Evolutionary conservation across 2,113 vertebrate species (phyloP), one percentile per base, ranked within the genome.

Genomic region (Cygnus buccinator): DNA sequence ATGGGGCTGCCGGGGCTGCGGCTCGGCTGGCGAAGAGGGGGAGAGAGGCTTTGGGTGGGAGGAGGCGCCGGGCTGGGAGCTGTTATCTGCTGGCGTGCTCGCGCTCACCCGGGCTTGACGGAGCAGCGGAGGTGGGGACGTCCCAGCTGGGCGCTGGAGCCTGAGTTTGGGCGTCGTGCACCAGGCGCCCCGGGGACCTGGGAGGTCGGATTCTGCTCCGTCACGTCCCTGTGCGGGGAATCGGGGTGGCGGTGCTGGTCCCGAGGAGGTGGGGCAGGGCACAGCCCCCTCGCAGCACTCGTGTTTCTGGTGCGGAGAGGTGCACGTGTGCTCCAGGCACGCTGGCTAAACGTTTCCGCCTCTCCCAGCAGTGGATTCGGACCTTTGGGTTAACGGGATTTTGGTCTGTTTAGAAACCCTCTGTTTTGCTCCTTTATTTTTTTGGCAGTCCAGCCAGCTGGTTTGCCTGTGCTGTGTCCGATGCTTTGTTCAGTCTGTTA

Each of bases 1-100:
- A 97, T 97, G 71, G 95, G 73, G 66, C 87, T 91, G 77, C 79
- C 5, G 14, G 63, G 80, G n/a, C 78, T 95, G 77, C 70, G 80
- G 57, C 89, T 95, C 14, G 46, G 55, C 19, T 82, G n/a, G 66
- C 4, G 9, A 89, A 39, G 52, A 48, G 76, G 54, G 41, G 18
- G 44, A 90, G 89, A 84, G 48, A 29, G 43, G 2, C 68, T 87
- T 89, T 57, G 25, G 3, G 35, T 37, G 23, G 67, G 70, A 90
- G n/a, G 35, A 72, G 44, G 39, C 0, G 0, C 31, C 70, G 3
- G 39, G 48, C 33, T 79, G 58, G 48, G 70, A 81, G 39, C 37
- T 22, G 70, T 44, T 58, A n/a, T 29, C n/a, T 63, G 75, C 73
- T 87, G 76, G 31, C 9, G 9, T 31, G 28, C 50, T 52, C 13